Base-by-base conservation (phyloP, 1,140 invertebrate genomes). In the Philopotamus ludificatus region DNA sequence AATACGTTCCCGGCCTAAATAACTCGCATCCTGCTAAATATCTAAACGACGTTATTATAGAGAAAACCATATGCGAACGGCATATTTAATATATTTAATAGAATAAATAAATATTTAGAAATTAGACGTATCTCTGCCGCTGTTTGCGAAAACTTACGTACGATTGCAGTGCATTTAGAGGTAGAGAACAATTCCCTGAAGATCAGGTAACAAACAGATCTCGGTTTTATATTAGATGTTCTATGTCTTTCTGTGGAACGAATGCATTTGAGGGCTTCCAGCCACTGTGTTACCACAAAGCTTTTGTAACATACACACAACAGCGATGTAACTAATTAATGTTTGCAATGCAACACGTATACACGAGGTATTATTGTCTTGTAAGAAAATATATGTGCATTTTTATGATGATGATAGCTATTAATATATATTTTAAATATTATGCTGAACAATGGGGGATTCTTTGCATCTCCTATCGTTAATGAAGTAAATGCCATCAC, bases 201-300 rank as follows among this genome's bases (percentile, higher is more conserved):
- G 44, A 4, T 45, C 16, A 12, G 23, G 50, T 53, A 25, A 53
- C 50, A 15, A 53, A 53, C 28, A 25, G 18, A 53, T n/a, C 21
- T 20, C 50, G 50, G 50, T 53, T 53, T 53, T 53, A 53, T 53
- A 53, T 53, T 53, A 53, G 50, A 53, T 53, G 50, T 16, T 26
- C 50, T 25, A 25, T 53, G 20, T 53, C 50, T 53, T 53, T n/a
- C 8, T 15, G 22, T 3, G 10, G 18, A 21, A 50, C 47, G 22
- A n/a, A 21, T 50, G 47, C 47, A 50, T 50, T 50, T 34, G 28
- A 34, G 28, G 28, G 28, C 28, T 34, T 34, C 4, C 28, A n/a
- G 4, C 28, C 28, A 34, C 28, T 34, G 28, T 34, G 28, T 12
- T 34, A 34, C 28, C 28, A 12, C 28, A 34, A 34, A 34, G 28